Base-by-base conservation (phyloP, 2,113 vertebrate genomes). In the Zootoca vivipara region DNA sequence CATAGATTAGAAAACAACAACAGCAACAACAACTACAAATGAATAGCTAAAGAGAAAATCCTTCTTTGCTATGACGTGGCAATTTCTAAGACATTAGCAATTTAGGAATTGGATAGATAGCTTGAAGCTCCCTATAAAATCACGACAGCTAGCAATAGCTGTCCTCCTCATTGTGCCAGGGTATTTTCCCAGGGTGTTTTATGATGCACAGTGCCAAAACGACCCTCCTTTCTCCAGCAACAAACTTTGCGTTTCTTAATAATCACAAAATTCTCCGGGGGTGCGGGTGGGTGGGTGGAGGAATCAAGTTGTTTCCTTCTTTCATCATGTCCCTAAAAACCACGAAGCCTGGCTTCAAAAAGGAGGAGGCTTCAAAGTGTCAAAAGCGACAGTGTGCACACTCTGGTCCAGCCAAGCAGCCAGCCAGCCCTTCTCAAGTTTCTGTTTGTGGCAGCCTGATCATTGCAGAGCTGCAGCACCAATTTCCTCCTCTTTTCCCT, bases 401-500 rank as follows among this genome's bases (percentile, higher is more conserved):
- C 72, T 89, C 78, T 69, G 90, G 72, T 90, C 86, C 85, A 93
- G 94, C 40, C 58, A 67, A 88, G 58, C 81, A 77, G 58, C 58
- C 81, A 56, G 80, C 87, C 88, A 67, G n/a, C 80, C 72, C 67
- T 58, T 79, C 86, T 80, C 7, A 78, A 90, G 86, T 58, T 89
- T 74, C 85, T 87, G 81, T 90, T 93, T 93, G 92, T 91, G 94
- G 88, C 86, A 87, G 81, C 58, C 87, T 90, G 91, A 89, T 91
- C 70, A 16, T 35, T 93, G 85, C 77, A 52, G 87, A 87, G 77
- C 7, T 22, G 30, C 3, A 65, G 75, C 35, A 0, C 16, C 64
- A 87, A 88, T 91, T 93, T 91, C 86, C 75, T 87, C 69, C 3
- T 79, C 64, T 56, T 62, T 62, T 12, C 78, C 82, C 81, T 93